Evolutionary conservation across 2,888 invertebrate genomes (phyloP).

Genomic region (Pasiphila rectangulata): DNA sequence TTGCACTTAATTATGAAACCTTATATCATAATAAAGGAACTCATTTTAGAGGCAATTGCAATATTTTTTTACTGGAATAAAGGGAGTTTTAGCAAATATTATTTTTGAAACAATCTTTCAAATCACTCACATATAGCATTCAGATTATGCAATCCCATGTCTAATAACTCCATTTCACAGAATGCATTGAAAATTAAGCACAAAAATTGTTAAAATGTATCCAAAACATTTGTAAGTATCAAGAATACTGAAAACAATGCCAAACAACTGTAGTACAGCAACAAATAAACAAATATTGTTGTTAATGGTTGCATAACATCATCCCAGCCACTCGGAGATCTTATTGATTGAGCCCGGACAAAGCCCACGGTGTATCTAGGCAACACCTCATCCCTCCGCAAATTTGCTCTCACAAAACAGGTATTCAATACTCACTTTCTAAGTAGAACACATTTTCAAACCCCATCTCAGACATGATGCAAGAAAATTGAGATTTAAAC

Average conservation of each 20-base stretch:
- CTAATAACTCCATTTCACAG: background rate
- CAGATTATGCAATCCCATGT: slow-evolving; percentile 6
- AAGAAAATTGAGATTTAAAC: slow-evolving; percentile 41
- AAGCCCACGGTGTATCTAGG: slow-evolving; percentile 68
- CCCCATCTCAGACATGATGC: slow-evolving; percentile 70
- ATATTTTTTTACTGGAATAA: no score
- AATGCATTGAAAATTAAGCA: background rate
- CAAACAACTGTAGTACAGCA: slow-evolving; percentile 19
- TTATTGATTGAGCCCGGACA: slow-evolving; percentile 71
- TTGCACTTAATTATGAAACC: slow-evolving; percentile 37
- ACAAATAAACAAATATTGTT: slow-evolving; percentile 37
- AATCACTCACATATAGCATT: background rate
- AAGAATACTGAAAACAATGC: slow-evolving; percentile 7
- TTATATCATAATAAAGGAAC: slow-evolving; percentile 25
- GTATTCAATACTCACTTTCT: slow-evolving; percentile 72
- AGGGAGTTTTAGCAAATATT: no score
- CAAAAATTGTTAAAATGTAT: background rate
- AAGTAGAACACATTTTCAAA: slow-evolving; percentile 78
- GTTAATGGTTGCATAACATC: slow-evolving; percentile 68
- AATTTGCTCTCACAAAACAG: slow-evolving; percentile 51
- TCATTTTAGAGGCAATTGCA: background rate
- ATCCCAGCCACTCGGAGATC: slow-evolving; percentile 66
- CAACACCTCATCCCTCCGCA: slow-evolving; percentile 73
- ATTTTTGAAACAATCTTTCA: background rate
- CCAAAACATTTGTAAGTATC: background rate